Evolutionary conservation across 2,888 invertebrate species (phyloP), one percentile per base, ranked within the genome.

Genomic region (Drosophila nigritarsus): DNA sequence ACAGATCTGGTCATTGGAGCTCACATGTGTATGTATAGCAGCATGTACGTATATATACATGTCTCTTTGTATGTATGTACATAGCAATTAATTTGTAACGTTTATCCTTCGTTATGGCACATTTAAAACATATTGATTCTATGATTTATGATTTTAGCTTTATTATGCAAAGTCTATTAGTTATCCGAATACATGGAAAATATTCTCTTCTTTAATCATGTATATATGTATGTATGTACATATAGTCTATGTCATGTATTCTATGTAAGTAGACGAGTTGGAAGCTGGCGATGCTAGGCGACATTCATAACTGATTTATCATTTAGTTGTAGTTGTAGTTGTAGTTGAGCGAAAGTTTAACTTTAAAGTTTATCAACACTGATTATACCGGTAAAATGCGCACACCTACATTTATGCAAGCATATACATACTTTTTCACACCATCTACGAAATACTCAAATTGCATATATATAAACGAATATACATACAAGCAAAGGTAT

Each of bases 351-450:
- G 27, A 55, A n/a, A n/a, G 24, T 40, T 27, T n/a, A 24, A 55
- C 11, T 55, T 55, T n/a, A n/a, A 13, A 20, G 30, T 30, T 60
- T 51, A 40, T 53, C 30, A 42, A 15, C 42, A 61, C 32, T 54
- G 38, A 71, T 48, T 70, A 42, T 30, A 71, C 72, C 72, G 77
- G 72, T 65, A 56, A 24, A 45, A 50, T 53, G 49, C 42, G 49
- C 45, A 62, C 42, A 67, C 48, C 18, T 56, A 29, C 20, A 32
- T 38, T 53, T 32, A 8, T 34, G 32, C 51, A 38, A 54, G 56
- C 36, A 38, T 32, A 49, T 36, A 74, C 36, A 24, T 30, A 40
- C 9, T 29, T 24, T 60, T 55, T 24, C 42, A 65, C 51, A 53
- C 27, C 32, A 59, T 42, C 42, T 42, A 29, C 27, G 2, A 55